Base-by-base conservation (phyloP, 2,888 invertebrate genomes). In the Venusia cambrica region DNA sequence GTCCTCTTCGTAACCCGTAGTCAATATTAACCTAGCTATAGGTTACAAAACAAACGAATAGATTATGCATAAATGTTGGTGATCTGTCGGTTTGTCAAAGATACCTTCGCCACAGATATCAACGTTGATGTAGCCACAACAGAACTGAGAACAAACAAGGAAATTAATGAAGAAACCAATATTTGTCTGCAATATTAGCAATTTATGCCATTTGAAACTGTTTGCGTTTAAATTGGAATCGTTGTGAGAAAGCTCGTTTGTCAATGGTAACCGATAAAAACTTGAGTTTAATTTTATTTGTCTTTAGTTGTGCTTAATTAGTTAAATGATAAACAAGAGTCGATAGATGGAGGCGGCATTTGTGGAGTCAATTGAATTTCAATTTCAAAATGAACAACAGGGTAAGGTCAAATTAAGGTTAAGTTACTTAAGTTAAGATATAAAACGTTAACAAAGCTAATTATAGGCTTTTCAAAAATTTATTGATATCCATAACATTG, bases 171-270 rank as follows among this genome's bases (percentile, higher is more conserved):
- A 39, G 45, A 50, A 56, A 51, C 46, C 50, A 51, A 54, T 50
- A 54, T 26, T 30, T 13, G 26, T 12, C 18, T 22, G 24, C 24
- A 12, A 21, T 18, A 22, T 48, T 47, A 47, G 36, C 28, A 42
- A 55, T 54, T 56, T 51, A 62, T 60, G 41, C 45, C 32, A 50
- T 45, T 47, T 26, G 21, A 41, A 46, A 51, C 40, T 48, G 51
- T 42, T 55, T 46, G 50, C 37, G 49, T 38, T 62, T 62, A 53
- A 60, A 62, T 62, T 61, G 49, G 51, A 59, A 57, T 52, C 48
- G 51, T 45, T 36, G 41, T 48, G 38, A 45, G 46, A 51, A 57
- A n/a, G n/a, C n/a, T n/a, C n/a, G n/a, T n/a, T n/a, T n/a, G n/a
- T n/a, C n/a, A n/a, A n/a, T n/a, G n/a, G n/a, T n/a, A n/a, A n/a